phyloP scores from a whole-genome alignment of 2,113 vertebrate species.

The Blennius ocellaris region DNA sequence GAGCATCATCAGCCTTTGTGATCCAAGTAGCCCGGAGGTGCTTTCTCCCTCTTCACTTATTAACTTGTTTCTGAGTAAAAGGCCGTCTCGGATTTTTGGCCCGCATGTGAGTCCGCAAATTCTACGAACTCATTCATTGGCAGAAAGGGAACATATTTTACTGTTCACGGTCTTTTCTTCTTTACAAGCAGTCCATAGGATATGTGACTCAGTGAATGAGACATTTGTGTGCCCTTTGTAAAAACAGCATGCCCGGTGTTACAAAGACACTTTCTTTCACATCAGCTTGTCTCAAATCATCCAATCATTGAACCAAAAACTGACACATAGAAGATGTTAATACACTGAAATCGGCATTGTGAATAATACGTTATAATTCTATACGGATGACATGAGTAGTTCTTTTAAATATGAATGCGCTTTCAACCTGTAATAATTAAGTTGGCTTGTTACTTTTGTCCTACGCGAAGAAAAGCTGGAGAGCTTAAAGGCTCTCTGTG shows the following conservation, averaged over 20 bases:
- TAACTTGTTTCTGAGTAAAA: slow-evolving; percentile 45
- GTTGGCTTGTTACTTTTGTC: no score
- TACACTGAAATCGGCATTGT: no score
- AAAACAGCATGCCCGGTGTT: slow-evolving; percentile 34
- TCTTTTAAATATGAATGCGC: no score
- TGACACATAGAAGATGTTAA: not conserved
- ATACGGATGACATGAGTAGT: no score
- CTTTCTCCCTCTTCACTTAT: slow-evolving; percentile 60
- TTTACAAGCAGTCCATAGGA: slow-evolving; percentile 35
- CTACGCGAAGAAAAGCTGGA: no score
- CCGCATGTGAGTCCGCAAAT: slow-evolving; percentile 46
- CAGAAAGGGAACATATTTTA: slow-evolving; percentile 42
- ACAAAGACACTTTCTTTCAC: not conserved
- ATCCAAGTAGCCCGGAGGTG: slow-evolving; percentile 66
- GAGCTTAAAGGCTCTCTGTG: no score
- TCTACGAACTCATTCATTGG: slow-evolving; percentile 57
- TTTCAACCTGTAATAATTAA: no score
- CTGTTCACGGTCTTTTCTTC: slow-evolving; percentile 55
- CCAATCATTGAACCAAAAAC: not conserved
- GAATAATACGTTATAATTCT: no score
- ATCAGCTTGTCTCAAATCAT: not conserved
- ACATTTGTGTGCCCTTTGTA: slow-evolving; percentile 41
- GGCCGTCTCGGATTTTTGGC: slow-evolving; percentile 41
- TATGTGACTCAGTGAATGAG: slow-evolving; percentile 50
- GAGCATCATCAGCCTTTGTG: slow-evolving; percentile 71